Base-by-base conservation (phyloP, 1,140 invertebrate species). In the Zaprionus davidi region DNA sequence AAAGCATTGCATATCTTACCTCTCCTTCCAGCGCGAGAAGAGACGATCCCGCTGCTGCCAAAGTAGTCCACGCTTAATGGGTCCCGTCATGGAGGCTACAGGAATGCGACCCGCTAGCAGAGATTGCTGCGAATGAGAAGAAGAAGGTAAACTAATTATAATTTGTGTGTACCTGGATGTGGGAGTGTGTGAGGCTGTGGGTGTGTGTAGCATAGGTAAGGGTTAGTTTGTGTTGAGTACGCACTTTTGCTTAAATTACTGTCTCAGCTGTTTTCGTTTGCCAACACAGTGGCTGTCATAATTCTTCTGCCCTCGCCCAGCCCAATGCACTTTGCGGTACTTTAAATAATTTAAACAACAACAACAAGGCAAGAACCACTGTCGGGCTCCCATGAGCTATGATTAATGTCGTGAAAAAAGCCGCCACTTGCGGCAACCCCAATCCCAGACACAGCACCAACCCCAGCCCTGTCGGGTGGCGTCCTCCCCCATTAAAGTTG, bases 1-100 rank as follows among this genome's bases (percentile, higher is more conserved):
- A 41, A 5, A 12, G 11, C 9, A 34, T 34, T 3, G 9, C 1
- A n/a, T 36, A 22, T 34, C 82, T 81, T 65, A 93, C 68, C 95
- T 93, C 88, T 96, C 95, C 87, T 96, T 96, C 95, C 95, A 96
- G 62, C 95, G 91, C 26, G 95, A 95, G 88, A 95, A 95, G 36
- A 96, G 93, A 76, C 94, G 94, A 90, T 95, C 95, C 63, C 95
- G 92, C 81, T 96, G 95, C 90, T 96, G 95, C 94, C 95, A 95
- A 44, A 96, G 91, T 17, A 96, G 92, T 28, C 95, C 95, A 56
- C 94, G 94, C 81, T 95, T 95, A 76, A 95, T 93, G 49, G 95
- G 94, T 72, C 92, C 92, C 65, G 92, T 92, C 91, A 92, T 92
- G 76, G 92, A 91, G 73, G 88, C 83, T 53, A 92, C 87, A 51